phyloP scores from a whole-genome alignment of 1,140 invertebrate species.

The Campoletis sonorensis region DNA sequence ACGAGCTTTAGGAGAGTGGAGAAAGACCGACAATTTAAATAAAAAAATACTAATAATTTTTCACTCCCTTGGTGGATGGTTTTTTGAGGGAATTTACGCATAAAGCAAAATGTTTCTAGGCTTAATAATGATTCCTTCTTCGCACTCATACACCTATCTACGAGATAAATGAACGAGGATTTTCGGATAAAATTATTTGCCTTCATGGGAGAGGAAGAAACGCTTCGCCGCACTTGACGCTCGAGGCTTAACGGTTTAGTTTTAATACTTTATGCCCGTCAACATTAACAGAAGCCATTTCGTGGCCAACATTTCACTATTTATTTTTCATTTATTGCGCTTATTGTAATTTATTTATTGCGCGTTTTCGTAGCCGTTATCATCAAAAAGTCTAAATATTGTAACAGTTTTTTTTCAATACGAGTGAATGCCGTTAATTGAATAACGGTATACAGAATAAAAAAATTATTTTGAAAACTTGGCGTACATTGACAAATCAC shows the following conservation, averaged over 20 bases:
- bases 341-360: no score
- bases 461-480: no score
- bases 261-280: constrained; percentile 23
- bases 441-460: no score
- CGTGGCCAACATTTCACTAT: background rate
- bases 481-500: no score
- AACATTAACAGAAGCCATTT: constrained; percentile 2
- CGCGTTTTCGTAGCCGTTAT: no score
- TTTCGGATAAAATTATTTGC: constrained; percentile 20
- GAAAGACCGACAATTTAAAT: constrained; percentile 13
- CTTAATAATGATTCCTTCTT: background rate
- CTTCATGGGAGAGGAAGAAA: constrained; percentile 42
- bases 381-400: no score
- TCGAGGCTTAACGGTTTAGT: constrained; percentile 41
- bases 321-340: no score
- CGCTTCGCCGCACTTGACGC: constrained; percentile 39
- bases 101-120: background rate
- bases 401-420: no score
- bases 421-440: no score
- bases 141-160: constrained; percentile 6
- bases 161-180: background rate
- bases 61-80: background rate
- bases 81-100: background rate
- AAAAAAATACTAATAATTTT: background rate
- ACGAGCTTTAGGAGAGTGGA: background rate